Evolutionary conservation across 2,888 invertebrate genomes (phyloP).

Genomic region (Chalcis sispes): DNA sequence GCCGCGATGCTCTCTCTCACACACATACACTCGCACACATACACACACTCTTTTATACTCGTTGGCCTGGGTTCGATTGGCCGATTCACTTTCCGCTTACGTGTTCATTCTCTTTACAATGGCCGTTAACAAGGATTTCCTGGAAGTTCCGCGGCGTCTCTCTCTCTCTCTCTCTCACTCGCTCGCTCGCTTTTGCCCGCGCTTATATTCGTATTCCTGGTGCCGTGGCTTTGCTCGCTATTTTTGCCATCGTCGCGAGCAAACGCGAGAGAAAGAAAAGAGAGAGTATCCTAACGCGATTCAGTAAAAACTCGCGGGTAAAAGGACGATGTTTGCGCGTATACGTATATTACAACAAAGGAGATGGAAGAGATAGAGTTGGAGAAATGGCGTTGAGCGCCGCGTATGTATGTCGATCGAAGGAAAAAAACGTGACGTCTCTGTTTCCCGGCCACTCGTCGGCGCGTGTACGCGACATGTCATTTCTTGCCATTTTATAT

Average conservation of each 20-base stretch:
- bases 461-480: constrained; percentile 53
- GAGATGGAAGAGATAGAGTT: constrained; percentile 3
- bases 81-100: constrained; percentile 61
- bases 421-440: constrained; percentile 62
- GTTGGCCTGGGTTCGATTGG: constrained; percentile 47
- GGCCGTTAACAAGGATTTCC: constrained; percentile 64
- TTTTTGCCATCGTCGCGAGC: constrained; percentile 57
- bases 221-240: constrained; percentile 40
- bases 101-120: constrained; percentile 61
- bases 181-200: neutral
- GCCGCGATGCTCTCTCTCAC: constrained; percentile 39
- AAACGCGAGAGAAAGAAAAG: too few species aligned
- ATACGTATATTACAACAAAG: constrained; percentile 9
- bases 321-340: constrained; percentile 32
- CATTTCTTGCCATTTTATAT: constrained; percentile 60
- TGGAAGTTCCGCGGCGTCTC: constrained; percentile 55
- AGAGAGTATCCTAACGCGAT: constrained; percentile 54
- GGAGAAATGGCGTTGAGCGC: constrained; percentile 2
- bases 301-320: constrained; percentile 60
- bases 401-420: neutral
- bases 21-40: neutral
- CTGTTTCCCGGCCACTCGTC: constrained; percentile 61
- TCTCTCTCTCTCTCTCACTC: neutral
- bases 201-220: constrained; percentile 55
- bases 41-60: too few species aligned